phyloP scores from a whole-genome alignment of 2,797 vertebrate genomes.

The Coreius guichenoti region DNA sequence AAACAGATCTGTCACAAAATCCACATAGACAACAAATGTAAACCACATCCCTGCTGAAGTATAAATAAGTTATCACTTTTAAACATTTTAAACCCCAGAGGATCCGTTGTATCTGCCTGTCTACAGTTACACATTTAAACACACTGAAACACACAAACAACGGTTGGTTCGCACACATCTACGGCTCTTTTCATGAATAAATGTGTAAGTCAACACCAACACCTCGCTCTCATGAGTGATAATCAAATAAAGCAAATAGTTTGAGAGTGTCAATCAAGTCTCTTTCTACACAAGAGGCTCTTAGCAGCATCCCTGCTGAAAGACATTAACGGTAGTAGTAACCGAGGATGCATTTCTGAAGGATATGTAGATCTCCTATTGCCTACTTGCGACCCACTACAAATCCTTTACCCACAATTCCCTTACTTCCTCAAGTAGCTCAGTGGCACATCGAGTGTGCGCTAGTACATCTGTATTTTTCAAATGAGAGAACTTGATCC shows the following conservation, averaged over 20 bases:
- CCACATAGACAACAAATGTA: neutral
- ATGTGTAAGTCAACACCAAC: slow-evolving; percentile 32
- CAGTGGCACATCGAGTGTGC: slow-evolving; percentile 28
- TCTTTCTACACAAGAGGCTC: slow-evolving; percentile 32
- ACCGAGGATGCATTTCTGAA: slow-evolving; percentile 31
- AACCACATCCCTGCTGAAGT: slow-evolving; percentile 1
- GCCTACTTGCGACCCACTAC: slow-evolving; percentile 16
- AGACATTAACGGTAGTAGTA: slow-evolving; percentile 13
- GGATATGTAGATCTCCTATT: slow-evolving; percentile 18
- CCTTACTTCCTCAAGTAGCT: slow-evolving; percentile 36
- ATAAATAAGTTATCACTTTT: slow-evolving; percentile 16
- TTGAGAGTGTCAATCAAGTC: slow-evolving; percentile 50
- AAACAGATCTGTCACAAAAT: neutral
- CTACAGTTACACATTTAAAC: slow-evolving; percentile 20
- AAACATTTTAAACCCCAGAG: slow-evolving; percentile 27
- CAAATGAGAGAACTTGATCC: slow-evolving; percentile 35
- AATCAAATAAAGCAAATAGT: slow-evolving; percentile 49
- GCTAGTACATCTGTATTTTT: slow-evolving; percentile 32
- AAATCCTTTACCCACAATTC: slow-evolving; percentile 39
- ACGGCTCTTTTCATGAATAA: slow-evolving; percentile 32
- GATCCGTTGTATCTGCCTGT: slow-evolving; percentile 7
- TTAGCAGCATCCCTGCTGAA: slow-evolving; percentile 6
- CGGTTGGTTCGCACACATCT: neutral
- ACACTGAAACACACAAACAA: slow-evolving; percentile 26
- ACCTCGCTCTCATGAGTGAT: slow-evolving; percentile 47